Evolutionary conservation across 2,113 vertebrate genomes (phyloP).

Genomic region (Merops nubicus): DNA sequence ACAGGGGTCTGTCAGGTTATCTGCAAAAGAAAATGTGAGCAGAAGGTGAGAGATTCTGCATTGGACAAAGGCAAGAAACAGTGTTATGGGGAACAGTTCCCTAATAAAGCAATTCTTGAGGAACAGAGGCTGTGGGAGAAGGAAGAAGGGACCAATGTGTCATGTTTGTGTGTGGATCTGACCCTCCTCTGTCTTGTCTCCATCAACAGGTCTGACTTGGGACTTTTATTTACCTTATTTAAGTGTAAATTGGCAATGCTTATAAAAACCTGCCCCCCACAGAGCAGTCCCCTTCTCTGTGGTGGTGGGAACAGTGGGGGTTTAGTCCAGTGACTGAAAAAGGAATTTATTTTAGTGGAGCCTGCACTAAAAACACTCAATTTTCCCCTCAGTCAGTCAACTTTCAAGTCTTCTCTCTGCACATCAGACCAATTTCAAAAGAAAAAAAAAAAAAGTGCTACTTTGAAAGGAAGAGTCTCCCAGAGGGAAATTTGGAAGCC

Average conservation of each 20-base stretch:
- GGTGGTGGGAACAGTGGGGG: neutral
- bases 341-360: neutral
- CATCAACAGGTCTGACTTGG: neutral
- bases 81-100: neutral
- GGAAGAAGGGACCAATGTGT: neutral
- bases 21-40: conserved; percentile 77
- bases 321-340: neutral
- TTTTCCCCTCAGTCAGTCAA: neutral
- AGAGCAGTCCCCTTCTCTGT: neutral
- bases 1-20: conserved; percentile 81
- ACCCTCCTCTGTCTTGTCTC: neutral
- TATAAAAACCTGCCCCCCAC: neutral
- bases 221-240: too few relatives aligned
- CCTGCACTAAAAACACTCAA: neutral
- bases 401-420: neutral
- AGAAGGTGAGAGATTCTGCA: neutral
- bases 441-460: neutral
- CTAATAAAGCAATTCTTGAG: neutral
- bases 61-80: neutral
- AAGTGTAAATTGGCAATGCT: neutral
- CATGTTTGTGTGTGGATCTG: neutral
- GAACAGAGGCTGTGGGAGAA: neutral
- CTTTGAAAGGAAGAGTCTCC: neutral
- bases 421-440: neutral
- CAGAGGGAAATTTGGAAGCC: neutral